Percentiles rank a stretch among this genome's conserved stretches.
Conservation (phyloP, 1,140 invertebrate genomes). For the Drosophila setifemur region DNA sequence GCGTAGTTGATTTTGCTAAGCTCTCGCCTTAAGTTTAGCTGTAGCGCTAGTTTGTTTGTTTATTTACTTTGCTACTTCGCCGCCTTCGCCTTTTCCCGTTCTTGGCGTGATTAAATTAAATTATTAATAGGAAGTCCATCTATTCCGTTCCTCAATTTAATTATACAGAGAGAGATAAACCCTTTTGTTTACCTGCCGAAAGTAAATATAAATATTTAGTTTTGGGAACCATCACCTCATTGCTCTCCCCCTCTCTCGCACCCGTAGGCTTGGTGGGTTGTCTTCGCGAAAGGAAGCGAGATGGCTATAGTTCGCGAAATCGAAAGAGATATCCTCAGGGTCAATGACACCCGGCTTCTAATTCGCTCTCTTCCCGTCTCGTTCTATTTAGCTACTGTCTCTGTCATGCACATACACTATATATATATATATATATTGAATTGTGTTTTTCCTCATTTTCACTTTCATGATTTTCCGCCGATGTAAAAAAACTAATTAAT, state of each 20-base stretch:
- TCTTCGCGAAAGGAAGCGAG: neutral
- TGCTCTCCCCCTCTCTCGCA: neutral
- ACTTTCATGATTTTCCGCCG: slow-evolving; percentile 20
- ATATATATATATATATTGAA: neutral
- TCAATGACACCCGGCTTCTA: neutral
- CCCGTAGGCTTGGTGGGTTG: neutral
- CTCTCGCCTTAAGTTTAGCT: neutral
- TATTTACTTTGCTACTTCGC: neutral
- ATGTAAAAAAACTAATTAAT: slow-evolving; percentile 58
- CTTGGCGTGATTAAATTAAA: neutral
- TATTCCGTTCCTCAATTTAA: too few relatives aligned
- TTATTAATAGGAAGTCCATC: too few relatives aligned
- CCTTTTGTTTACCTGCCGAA: too few relatives aligned
- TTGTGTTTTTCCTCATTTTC: slow-evolving; percentile 19
- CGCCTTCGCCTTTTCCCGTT: neutral
- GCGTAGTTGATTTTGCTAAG: neutral
- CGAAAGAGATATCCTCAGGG: neutral
- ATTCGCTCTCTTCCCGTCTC: neutral
- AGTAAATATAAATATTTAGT: neutral
- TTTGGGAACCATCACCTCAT: neutral
- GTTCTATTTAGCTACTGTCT: too few relatives aligned
- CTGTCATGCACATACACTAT: neutral
- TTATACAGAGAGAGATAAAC: too few relatives aligned
- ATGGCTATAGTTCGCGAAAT: neutral
- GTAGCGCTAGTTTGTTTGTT: slow-evolving; percentile 11